phyloP scores from a whole-genome alignment of 2,888 invertebrate species.

The Zonitis immaculata region DNA sequence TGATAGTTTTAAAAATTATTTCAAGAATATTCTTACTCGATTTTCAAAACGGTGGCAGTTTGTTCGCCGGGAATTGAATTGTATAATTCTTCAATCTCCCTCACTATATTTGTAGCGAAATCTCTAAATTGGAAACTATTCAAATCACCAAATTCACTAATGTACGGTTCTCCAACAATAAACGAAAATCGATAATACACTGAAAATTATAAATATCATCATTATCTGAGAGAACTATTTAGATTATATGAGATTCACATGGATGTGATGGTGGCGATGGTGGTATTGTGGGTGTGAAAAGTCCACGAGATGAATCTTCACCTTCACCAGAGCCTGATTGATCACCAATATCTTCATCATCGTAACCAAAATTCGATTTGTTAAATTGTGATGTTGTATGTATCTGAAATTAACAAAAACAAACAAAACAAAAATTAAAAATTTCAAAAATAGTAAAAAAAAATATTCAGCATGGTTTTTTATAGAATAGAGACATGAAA shows the following conservation, averaged over 20 bases:
- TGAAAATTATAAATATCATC: conserved; percentile 25
- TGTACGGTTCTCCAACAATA: conserved; percentile 60
- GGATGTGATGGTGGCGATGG: neutral
- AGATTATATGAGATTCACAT: no score
- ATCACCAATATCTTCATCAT: neutral
- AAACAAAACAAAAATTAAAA: no score
- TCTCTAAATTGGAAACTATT: conserved; percentile 57
- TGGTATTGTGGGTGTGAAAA: neutral
- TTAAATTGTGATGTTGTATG: neutral
- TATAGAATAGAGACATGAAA: no score
- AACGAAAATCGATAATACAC: conserved; percentile 55
- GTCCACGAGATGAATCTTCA: neutral
- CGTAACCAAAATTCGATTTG: neutral
- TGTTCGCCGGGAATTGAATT: conserved; percentile 54
- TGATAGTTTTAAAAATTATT: no score
- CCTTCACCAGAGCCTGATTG: neutral
- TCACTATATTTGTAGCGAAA: conserved; percentile 56
- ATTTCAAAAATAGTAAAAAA: no score
- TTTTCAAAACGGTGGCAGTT: conserved; percentile 60
- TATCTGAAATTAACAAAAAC: neutral
- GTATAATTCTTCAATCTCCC: conserved; percentile 57
- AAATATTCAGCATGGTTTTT: no score
- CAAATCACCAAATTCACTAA: conserved; percentile 54
- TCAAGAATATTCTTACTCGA: conserved; percentile 57
- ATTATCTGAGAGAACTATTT: neutral